phyloP scores from a whole-genome alignment of 2,888 invertebrate genomes.

The Eulithis testata region DNA sequence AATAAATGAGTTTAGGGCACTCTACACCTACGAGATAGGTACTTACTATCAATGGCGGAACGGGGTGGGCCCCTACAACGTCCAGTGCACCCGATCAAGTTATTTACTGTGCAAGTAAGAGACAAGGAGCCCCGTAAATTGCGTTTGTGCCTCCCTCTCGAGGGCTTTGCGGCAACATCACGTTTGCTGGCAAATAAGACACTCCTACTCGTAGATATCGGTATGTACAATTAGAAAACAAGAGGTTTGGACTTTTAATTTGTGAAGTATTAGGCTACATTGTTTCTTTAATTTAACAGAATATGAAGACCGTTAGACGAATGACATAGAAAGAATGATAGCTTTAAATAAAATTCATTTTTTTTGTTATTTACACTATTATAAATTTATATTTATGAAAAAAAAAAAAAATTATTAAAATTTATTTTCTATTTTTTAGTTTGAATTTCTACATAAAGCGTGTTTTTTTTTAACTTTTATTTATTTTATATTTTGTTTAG shows the following conservation, averaged over 20 bases:
- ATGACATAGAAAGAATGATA: too few relatives aligned
- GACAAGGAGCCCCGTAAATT: slow-evolving; percentile 60
- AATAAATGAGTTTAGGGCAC: slow-evolving; percentile 23
- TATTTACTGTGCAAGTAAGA: slow-evolving; percentile 71
- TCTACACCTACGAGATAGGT: slow-evolving; percentile 6
- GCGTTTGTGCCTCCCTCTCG: slow-evolving; percentile 68
- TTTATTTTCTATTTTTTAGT: too few relatives aligned
- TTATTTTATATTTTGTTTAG: too few relatives aligned
- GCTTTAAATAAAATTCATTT: too few relatives aligned
- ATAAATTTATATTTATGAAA: too few relatives aligned
- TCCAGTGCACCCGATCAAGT: slow-evolving; percentile 66
- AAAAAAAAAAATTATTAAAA: too few relatives aligned
- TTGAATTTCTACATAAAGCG: too few relatives aligned
- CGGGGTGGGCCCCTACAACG: slow-evolving; percentile 42
- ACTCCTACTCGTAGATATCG: slow-evolving; percentile 34
- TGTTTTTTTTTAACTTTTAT: too few relatives aligned
- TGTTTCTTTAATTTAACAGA: too few relatives aligned
- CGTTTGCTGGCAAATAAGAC: slow-evolving; percentile 46
- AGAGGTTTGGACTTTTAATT: slow-evolving; percentile 11
- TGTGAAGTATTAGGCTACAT: background rate
- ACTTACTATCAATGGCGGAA: slow-evolving; percentile 15
- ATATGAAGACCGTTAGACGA: too few relatives aligned
- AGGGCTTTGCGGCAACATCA: slow-evolving; percentile 61
- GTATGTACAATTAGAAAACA: slow-evolving; percentile 17
- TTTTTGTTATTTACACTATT: too few relatives aligned